phyloP scores from a whole-genome alignment of 2,797 vertebrate genomes.

The Pantherophis alleghaniensis region DNA sequence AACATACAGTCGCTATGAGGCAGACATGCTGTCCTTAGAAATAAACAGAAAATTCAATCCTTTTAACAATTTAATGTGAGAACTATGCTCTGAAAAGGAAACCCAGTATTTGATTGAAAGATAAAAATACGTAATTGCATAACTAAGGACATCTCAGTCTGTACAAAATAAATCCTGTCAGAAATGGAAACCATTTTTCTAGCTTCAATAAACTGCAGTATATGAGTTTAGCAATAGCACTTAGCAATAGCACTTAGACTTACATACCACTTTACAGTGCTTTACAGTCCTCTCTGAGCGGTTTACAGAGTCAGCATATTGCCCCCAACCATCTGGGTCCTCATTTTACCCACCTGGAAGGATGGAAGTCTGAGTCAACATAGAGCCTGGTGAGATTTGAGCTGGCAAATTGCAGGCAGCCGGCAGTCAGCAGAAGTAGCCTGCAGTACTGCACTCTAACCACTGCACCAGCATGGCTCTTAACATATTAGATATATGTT shows the following conservation, averaged over 20 bases:
- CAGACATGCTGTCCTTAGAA: neutral
- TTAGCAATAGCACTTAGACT: too few species aligned
- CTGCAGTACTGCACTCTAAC: too few species aligned
- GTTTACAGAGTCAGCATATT: too few species aligned
- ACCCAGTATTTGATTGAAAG: neutral
- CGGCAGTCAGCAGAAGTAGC: too few species aligned
- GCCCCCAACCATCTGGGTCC: too few species aligned
- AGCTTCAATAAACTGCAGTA: neutral
- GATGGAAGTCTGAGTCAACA: too few species aligned
- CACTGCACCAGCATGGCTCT: too few species aligned
- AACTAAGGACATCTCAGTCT: neutral
- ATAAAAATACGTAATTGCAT: neutral
- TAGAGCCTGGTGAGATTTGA: too few species aligned
- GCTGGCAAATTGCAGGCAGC: too few species aligned
- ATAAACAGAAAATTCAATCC: neutral
- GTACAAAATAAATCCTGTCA: neutral
- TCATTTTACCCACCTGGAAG: too few species aligned
- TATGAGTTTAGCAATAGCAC: neutral
- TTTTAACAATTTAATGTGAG: neutral
- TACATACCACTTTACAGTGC: too few species aligned
- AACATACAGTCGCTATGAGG: neutral
- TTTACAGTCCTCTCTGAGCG: too few species aligned
- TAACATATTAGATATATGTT: neutral
- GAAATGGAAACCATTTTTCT: neutral
- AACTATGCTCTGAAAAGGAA: neutral